These are phyloP conservation scores for Labeo rohita DNA, from an alignment of 2,113 vertebrate species.

Conservation along the genomic window DNA sequence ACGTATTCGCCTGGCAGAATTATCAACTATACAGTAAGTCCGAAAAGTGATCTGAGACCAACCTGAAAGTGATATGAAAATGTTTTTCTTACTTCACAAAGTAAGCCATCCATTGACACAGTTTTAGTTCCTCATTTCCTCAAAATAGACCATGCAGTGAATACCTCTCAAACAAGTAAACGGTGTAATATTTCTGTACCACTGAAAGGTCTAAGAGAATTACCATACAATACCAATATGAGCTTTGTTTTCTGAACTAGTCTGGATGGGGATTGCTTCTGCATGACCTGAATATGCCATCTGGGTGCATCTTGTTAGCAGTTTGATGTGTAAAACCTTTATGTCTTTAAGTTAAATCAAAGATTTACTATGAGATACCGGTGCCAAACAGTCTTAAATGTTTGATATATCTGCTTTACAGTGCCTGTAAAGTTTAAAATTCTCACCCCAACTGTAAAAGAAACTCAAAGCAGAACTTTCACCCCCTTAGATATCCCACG, in stretches of 20 bases:
- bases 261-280: constrained; percentile 32
- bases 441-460: background rate
- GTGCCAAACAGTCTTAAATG: background rate
- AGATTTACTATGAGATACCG: background rate
- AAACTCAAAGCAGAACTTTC: background rate
- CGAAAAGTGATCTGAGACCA: constrained; percentile 61
- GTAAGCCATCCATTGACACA: constrained; percentile 58
- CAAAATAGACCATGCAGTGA: constrained; percentile 40
- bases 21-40: constrained; percentile 44
- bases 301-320: constrained; percentile 1
- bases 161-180: constrained; percentile 28
- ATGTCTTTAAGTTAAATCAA: constrained; percentile 20
- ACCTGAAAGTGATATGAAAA: constrained; percentile 70
- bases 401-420: constrained; percentile 3
- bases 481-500: background rate
- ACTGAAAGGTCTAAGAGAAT: background rate
- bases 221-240: background rate
- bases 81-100: constrained; percentile 65
- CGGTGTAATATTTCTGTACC: constrained; percentile 35
- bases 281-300: constrained; percentile 10
- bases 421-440: background rate
- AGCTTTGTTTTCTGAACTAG: background rate
- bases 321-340: background rate
- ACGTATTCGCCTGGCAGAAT: background rate
- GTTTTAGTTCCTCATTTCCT: constrained; percentile 66